A percentile compares a stretch with the other conserved stretches of the same genome.
Conservation (phyloP, 2,797 vertebrate species). For the Galago senegalensis region DNA sequence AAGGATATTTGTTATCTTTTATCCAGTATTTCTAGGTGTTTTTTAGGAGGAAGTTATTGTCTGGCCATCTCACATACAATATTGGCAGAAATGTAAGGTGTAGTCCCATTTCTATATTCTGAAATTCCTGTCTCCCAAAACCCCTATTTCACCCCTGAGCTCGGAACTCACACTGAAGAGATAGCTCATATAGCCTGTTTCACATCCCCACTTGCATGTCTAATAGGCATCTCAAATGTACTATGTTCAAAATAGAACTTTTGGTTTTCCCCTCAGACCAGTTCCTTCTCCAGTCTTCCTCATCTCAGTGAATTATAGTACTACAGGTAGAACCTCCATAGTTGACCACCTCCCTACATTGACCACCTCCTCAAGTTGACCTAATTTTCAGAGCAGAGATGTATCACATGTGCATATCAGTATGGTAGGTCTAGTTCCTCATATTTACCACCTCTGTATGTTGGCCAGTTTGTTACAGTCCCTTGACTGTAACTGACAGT, state of each 20-base stretch:
- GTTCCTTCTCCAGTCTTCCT: conserved; percentile 19
- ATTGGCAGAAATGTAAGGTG: conserved; percentile 42
- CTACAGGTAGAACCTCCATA: too few relatives aligned
- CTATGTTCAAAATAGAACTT: conserved; percentile 61
- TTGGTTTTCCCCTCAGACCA: conserved; percentile 29
- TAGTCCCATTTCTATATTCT: conserved; percentile 25
- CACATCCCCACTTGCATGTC: conserved; percentile 39
- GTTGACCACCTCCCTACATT: too few relatives aligned
- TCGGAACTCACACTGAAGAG: background rate
- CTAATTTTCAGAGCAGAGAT: too few relatives aligned
- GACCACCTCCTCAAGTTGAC: too few relatives aligned
- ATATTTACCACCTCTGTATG: too few relatives aligned
- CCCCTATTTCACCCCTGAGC: background rate
- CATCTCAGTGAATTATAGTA: background rate
- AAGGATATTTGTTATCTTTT: conserved; percentile 65
- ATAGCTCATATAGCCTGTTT: background rate
- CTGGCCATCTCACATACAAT: background rate
- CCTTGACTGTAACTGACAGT: too few relatives aligned
- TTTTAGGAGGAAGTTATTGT: conserved; percentile 48
- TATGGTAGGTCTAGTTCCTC: too few relatives aligned
- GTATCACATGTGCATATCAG: too few relatives aligned
- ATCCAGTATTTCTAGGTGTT: conserved; percentile 59
- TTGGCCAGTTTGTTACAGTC: too few relatives aligned
- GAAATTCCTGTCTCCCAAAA: conserved; percentile 8
- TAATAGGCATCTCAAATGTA: conserved; percentile 40